These are phyloP conservation scores for Steinernema scapterisci DNA, from an alignment of 2,888 invertebrate genomes.

Conservation along the genomic window DNA sequence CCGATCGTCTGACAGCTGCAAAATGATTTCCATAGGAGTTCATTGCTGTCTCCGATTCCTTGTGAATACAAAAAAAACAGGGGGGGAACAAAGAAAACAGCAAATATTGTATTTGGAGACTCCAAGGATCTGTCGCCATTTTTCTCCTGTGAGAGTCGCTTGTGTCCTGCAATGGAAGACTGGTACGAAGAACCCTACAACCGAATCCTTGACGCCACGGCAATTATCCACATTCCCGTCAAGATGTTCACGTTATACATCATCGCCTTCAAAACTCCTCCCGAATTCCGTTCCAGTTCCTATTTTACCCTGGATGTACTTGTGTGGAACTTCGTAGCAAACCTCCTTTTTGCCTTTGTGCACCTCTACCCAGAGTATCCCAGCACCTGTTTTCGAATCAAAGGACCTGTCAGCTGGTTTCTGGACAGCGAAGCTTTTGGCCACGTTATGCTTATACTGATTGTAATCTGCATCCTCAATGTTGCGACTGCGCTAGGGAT, in stretches of 20 bases:
- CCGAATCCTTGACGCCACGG: neutral
- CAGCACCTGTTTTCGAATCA: neutral
- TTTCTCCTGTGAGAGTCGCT: too few relatives aligned
- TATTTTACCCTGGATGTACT: neutral
- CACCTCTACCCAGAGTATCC: neutral
- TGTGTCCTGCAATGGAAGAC: neutral
- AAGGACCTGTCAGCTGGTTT: neutral
- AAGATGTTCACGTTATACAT: neutral
- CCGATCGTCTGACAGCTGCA: too few relatives aligned
- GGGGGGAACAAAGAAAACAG: too few relatives aligned
- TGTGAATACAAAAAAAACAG: too few relatives aligned
- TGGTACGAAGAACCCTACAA: neutral
- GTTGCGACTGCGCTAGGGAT: neutral
- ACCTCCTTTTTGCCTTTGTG: neutral
- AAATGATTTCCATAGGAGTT: too few relatives aligned
- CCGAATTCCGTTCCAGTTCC: neutral
- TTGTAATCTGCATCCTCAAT: neutral
- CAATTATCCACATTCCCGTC: neutral
- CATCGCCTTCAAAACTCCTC: neutral
- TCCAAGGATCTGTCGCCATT: too few relatives aligned
- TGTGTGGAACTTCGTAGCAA: neutral
- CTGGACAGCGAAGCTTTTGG: neutral
- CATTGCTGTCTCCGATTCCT: too few relatives aligned
- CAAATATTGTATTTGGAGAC: too few relatives aligned
- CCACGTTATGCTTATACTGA: neutral